Evolutionary conservation across 2,797 vertebrate genomes (phyloP).

Genomic region (Tauraco hartlaubi): DNA sequence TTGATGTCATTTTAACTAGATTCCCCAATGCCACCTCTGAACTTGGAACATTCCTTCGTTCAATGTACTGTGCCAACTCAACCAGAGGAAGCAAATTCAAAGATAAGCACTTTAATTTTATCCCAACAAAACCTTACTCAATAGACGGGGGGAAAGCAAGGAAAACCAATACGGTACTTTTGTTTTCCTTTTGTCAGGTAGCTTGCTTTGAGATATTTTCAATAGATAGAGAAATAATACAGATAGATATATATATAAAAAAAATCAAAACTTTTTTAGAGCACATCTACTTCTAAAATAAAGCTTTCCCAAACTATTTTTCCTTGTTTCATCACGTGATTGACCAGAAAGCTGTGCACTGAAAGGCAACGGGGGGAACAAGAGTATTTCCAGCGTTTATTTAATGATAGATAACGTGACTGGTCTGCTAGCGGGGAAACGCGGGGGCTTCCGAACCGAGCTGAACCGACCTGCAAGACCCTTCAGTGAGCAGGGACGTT

Average conservation of each 20-base stretch:
- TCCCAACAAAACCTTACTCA: constrained; percentile 72
- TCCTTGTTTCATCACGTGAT: neutral
- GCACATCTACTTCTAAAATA: constrained; percentile 33
- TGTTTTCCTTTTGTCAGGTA: constrained; percentile 74
- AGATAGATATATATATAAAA: neutral
- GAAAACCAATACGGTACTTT: constrained; percentile 64
- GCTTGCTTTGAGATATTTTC: constrained; percentile 67
- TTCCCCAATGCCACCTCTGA: constrained; percentile 78
- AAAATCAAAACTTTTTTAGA: constrained; percentile 7
- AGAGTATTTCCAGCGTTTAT: neutral
- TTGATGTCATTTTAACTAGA: constrained; percentile 79
- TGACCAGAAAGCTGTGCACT: neutral
- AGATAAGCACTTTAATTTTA: constrained; percentile 75
- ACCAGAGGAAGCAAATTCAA: constrained; percentile 64
- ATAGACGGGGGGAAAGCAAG: constrained; percentile 65
- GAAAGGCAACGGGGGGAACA: neutral
- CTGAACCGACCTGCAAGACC: neutral
- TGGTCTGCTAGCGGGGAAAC: neutral
- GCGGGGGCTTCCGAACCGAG: neutral
- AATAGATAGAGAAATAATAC: constrained; percentile 59
- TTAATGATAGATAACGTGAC: neutral
- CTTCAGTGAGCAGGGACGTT: neutral
- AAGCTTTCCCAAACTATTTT: constrained; percentile 50
- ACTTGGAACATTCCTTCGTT: constrained; percentile 73
- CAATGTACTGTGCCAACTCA: constrained; percentile 71